A percentile compares a stretch with the other conserved stretches of the same genome.
Evolutionary conservation across 2,113 vertebrate genomes (phyloP).

Genomic region (Chunga burmeisteri): DNA sequence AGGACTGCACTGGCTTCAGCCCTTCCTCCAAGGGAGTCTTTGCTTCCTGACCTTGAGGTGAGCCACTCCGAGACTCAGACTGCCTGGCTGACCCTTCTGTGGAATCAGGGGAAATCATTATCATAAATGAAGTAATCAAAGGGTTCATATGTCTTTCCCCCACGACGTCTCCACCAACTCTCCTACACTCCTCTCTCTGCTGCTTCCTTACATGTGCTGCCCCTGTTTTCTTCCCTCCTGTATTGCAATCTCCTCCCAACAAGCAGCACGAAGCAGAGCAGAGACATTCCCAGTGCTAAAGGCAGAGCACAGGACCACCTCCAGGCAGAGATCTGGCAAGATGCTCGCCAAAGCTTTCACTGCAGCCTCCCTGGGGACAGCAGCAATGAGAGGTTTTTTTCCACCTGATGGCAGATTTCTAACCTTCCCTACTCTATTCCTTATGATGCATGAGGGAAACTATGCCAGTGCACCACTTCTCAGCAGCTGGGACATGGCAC

Average conservation of each 20-base stretch:
- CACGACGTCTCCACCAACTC: neutral
- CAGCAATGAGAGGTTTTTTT: neutral
- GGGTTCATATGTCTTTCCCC: neutral
- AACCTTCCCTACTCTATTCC: neutral
- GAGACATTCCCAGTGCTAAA: neutral
- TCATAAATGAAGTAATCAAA: neutral
- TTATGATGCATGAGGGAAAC: neutral
- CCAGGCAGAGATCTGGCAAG: neutral
- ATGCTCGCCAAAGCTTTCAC: neutral
- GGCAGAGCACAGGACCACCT: neutral
- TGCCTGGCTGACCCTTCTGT: neutral
- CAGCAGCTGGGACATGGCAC: neutral
- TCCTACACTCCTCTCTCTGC: neutral
- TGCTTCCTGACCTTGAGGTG: neutral
- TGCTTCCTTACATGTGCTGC: neutral
- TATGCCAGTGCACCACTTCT: neutral
- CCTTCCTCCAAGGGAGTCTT: neutral
- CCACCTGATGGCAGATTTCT: neutral
- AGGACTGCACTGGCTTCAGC: neutral
- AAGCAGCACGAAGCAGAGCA: neutral
- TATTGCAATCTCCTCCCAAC: neutral
- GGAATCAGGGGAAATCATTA: neutral
- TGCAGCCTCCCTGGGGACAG: neutral
- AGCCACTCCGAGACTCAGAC: accelerated
- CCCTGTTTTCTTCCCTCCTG: neutral